Base-by-base conservation (phyloP, 64 coral and sea anemone species). In the Cladopsammia gracilis region DNA sequence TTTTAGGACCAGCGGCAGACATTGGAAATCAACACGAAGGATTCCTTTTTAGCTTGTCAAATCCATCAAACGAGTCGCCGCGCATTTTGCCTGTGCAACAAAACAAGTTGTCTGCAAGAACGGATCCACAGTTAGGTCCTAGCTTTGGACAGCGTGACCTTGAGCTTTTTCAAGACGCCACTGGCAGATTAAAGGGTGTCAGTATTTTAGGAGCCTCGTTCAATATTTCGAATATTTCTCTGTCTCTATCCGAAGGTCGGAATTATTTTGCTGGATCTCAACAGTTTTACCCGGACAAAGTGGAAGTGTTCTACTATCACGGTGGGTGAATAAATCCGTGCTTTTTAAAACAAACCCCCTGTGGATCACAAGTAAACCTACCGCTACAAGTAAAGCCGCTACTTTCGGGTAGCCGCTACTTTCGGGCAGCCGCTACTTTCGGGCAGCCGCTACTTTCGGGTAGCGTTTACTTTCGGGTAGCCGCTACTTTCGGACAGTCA, bases 231-330 rank as follows among this genome's bases (percentile, higher is more conserved):
- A 43, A 8, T 66, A 34, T 52, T 59, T 54, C 74, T 22, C 10
- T 11, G 50, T 25, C 44, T 10, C 57, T 25, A 18, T 22, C 49
- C 25, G 69, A 70, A 23, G 25, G 46, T 7, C 24, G 50, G 3
- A 60, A 73, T 74, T 48, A 65, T 25, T 91, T 91, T 62, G 64
- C 77, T 3, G 89, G 89, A 50, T 71, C 62, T 71, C 64, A 25
- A 2, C 51, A 48, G 10, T 91, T 83, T 62, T 82, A 82, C 47
- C 78, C 78, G 13, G 77, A 91, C 19, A 49, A 91, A 73, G 79
- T 91, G 14, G 89, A 91, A 48, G 89, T 91, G 13, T 91, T 91
- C 59, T 83, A 71, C 26, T 91, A 91, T 34, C 25, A 91, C 20
- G 26, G 89, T 91, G 20, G 83, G 89, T 47, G 34, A 22, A 75